Evolutionary conservation across 2,888 invertebrate species (phyloP), one percentile per base, ranked within the genome.

Genomic region (Sarcophaga caerulescens): DNA sequence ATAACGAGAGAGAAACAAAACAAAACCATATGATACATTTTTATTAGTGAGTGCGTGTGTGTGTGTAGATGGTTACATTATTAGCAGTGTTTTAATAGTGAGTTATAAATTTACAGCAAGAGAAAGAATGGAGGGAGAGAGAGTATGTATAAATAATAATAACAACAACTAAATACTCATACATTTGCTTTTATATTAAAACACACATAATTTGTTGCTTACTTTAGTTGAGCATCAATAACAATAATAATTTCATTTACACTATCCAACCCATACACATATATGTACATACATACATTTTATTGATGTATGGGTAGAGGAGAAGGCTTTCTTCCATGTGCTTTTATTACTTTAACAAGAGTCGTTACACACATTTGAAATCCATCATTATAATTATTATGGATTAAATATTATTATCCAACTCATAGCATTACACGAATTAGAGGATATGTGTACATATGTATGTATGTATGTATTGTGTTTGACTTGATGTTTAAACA

Each of bases 21-120:
- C 17, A 17, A 65, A 65, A 65, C 23, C 23, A 65, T 65, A 65
- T 65, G 65, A 65, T 23, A 35, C 62, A 62, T 62, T 62, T 23
- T 65, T 65, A 25, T 65, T 17, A 25, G 35, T n/a, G 23, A 45
- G 5, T 47, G 52, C 1, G 52, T 14, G 52, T 10, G 14, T 17
- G 52, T 52, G 14, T 52, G 17, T 17, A 52, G 4, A 52, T 52
- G 17, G 4, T 17, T 52, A 17, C 14, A 52, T 52, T 52, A 52
- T 52, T 52, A 14, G 52, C 52, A 52, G 1, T 52, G 52, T 52
- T 52, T 14, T 52, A 1, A 52, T 52, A 52, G 17, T 17, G 52
- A 4, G 52, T 52, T 14, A 52, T 52, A 52, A 35, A 52, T 52
- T 14, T 52, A 52, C 17, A 35, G 35, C 35, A 10, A 35, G 52